Evolutionary conservation across 2,797 vertebrate species (phyloP).

Genomic region (Jordanella pulchra): DNA sequence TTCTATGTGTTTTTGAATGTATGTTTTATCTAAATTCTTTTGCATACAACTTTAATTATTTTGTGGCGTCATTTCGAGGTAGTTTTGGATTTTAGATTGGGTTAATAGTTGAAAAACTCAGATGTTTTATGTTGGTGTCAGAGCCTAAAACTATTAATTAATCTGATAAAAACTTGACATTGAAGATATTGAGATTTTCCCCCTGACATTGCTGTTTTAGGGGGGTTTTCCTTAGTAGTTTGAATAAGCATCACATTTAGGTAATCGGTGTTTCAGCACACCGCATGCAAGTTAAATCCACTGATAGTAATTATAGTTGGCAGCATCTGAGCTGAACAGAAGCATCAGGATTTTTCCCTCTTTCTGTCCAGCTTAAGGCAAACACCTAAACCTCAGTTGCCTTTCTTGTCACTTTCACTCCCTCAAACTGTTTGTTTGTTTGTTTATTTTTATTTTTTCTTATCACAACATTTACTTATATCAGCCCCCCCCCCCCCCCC

Average conservation of each 20-base stretch:
- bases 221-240: constrained; percentile 4
- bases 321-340: constrained; percentile 4
- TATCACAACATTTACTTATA: too few relatives aligned
- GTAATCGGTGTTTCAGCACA: background rate
- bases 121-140: background rate
- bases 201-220: background rate
- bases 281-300: constrained; percentile 10
- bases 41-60: background rate
- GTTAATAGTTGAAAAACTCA: too few relatives aligned
- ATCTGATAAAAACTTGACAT: background rate
- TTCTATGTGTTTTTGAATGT: background rate
- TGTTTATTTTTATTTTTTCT: too few relatives aligned
- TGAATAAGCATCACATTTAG: background rate
- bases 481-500: too few relatives aligned
- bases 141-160: background rate
- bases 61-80: background rate
- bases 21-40: background rate
- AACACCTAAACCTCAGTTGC: constrained; percentile 16
- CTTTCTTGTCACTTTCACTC: constrained; percentile 7
- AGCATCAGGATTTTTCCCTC: constrained; percentile 11
- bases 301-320: constrained; percentile 26
- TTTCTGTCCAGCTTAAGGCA: background rate
- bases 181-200: background rate
- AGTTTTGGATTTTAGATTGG: background rate
- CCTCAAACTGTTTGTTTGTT: too few relatives aligned